A percentile compares a stretch with the other conserved stretches of the same genome.
These are phyloP conservation scores for Drosophila parthenogenetica DNA, from an alignment of 2,888 invertebrate genomes.

Conservation along the genomic window DNA sequence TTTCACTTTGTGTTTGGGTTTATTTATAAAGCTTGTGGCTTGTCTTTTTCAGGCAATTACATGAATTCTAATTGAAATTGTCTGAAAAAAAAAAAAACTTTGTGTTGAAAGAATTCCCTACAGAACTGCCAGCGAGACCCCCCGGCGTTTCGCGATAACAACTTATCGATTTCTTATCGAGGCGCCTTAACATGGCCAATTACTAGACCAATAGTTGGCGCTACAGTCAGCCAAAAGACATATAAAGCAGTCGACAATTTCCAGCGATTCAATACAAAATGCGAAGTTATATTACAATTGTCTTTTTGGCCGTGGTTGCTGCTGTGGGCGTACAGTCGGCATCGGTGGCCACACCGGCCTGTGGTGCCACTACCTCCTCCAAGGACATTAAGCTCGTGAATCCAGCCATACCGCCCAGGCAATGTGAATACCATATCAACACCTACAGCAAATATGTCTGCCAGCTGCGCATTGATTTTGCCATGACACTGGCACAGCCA, in stretches of 20 bases:
- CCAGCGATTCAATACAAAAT: conserved; percentile 32
- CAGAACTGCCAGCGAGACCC: conserved; percentile 1
- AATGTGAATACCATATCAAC: conserved; percentile 65
- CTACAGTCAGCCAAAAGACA: conserved; percentile 18
- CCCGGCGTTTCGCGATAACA: conserved; percentile 14
- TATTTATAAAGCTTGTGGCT: conserved; percentile 35
- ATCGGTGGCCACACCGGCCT: conserved; percentile 64
- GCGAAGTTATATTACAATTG: conserved; percentile 44
- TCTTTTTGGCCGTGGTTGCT: conserved; percentile 29
- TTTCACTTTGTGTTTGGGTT: conserved; percentile 1
- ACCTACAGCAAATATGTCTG: conserved; percentile 72
- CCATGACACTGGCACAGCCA: conserved; percentile 78
- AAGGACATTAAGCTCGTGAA: conserved; percentile 69
- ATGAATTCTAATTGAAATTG: conserved; percentile 37
- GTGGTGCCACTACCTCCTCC: conserved; percentile 71
- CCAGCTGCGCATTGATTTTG: conserved; percentile 77
- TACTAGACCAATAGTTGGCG: conserved; percentile 15
- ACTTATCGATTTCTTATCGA: conserved; percentile 49
- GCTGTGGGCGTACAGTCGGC: conserved; percentile 47
- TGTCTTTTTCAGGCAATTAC: conserved; percentile 16
- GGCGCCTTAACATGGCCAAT: conserved; percentile 54
- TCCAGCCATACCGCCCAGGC: conserved; percentile 66
- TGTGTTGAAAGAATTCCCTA: too few relatives aligned
- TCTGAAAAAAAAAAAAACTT: conserved; percentile 9
- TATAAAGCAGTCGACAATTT: conserved; percentile 44